These are phyloP conservation scores for Ethmia dodecea DNA, from an alignment of 2,888 invertebrate species.

Conservation along the genomic window DNA sequence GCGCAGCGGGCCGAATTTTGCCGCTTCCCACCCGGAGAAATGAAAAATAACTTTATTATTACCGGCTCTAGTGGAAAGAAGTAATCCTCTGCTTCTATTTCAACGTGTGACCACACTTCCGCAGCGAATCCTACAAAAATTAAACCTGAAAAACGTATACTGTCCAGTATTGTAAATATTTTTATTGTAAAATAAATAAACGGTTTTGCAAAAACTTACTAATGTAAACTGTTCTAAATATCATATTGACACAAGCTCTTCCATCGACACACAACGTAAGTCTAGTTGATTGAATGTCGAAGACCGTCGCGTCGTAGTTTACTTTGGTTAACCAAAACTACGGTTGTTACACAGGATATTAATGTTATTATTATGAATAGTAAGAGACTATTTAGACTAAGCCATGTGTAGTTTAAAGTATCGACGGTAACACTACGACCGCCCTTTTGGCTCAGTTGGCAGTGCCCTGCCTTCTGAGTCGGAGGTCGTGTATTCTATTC, in stretches of 20 bases:
- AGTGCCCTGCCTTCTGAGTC: too few species aligned
- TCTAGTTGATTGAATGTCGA: slow-evolving; percentile 28
- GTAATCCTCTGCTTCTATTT: slow-evolving; percentile 69
- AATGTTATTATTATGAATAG: too few species aligned
- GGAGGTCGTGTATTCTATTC: too few species aligned
- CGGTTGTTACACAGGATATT: slow-evolving; percentile 45
- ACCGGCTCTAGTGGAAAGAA: slow-evolving; percentile 69
- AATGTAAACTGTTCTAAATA: slow-evolving; percentile 30
- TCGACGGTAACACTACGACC: too few species aligned
- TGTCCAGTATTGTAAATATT: not conserved
- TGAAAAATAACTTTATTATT: too few species aligned
- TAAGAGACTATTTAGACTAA: too few species aligned
- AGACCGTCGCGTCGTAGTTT: too few species aligned
- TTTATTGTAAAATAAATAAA: not conserved
- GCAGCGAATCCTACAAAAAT: slow-evolving; percentile 41
- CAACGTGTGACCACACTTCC: slow-evolving; percentile 58
- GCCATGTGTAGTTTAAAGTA: too few species aligned
- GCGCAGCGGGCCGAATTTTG: too few species aligned
- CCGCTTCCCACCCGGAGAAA: too few species aligned
- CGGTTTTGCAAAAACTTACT: slow-evolving; percentile 2
- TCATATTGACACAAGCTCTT: slow-evolving; percentile 41
- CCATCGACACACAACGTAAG: slow-evolving; percentile 23
- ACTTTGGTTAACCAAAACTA: slow-evolving; percentile 18
- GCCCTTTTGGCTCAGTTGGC: too few species aligned
- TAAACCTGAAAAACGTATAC: slow-evolving; percentile 40